Conservation (phyloP, 2,797 vertebrate species). For the Fratercula arctica region DNA sequence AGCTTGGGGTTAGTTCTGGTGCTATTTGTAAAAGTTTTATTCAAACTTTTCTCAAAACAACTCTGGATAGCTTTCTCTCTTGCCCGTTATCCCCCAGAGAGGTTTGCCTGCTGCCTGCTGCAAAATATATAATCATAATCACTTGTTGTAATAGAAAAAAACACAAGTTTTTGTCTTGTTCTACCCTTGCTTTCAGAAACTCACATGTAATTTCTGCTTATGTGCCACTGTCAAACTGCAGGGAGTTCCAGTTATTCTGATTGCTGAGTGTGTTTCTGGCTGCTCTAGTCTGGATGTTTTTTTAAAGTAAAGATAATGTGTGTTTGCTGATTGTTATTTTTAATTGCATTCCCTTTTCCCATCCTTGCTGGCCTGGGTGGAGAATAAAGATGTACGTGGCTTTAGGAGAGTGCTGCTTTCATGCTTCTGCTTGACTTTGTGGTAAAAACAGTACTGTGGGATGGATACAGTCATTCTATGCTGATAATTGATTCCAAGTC, state of each 20-base stretch:
- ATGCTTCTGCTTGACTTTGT: conserved; percentile 18
- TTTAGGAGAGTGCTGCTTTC: not conserved
- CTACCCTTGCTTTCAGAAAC: not conserved
- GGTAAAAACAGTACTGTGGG: not conserved
- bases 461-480: not conserved
- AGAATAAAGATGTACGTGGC: conserved; percentile 44
- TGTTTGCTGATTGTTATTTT: conserved; percentile 42
- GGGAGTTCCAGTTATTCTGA: conserved; percentile 10
- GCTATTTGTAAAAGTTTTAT: conserved; percentile 58
- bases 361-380: conserved; percentile 58
- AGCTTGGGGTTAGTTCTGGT: conserved; percentile 55
- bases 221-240: conserved; percentile 15
- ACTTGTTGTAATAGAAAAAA: conserved; percentile 40
- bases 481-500: not conserved
- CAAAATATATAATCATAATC: conserved; percentile 17
- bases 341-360: conserved; percentile 34
- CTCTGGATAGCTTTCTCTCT: conserved; percentile 5
- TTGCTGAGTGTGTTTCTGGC: conserved; percentile 28
- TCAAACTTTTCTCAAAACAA: conserved; percentile 9
- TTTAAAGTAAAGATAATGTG: not conserved
- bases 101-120: conserved; percentile 28
- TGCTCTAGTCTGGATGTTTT: not conserved
- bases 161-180: conserved; percentile 58
- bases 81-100: not conserved
- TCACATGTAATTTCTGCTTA: conserved; percentile 8